Conservation (phyloP, 2,113 vertebrate species). For the Sebastes schlegelii region DNA sequence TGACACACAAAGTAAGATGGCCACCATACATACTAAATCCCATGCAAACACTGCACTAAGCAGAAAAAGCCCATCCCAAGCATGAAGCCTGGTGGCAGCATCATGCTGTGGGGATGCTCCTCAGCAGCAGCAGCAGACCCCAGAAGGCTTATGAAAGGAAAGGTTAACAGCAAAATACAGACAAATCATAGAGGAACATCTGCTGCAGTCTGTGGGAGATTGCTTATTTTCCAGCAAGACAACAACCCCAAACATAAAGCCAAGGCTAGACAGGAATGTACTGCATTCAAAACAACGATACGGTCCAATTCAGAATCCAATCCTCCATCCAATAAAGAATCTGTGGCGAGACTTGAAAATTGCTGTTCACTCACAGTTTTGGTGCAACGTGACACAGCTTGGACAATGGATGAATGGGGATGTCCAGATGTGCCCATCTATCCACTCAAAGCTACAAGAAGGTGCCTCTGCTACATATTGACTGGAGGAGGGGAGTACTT, state of each 20-base stretch:
- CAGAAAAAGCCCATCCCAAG: not conserved
- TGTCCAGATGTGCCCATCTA: not conserved
- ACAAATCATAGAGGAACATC: not conserved
- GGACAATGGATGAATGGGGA: not conserved
- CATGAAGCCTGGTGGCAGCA: not conserved
- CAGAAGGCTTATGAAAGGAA: not conserved
- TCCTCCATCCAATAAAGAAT: not conserved
- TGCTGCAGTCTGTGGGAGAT: not conserved
- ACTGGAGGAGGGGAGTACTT: not conserved
- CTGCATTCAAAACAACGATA: constrained; percentile 16
- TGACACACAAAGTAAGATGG: not conserved
- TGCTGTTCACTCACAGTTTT: not conserved
- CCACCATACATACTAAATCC: not conserved
- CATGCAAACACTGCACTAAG: not conserved
- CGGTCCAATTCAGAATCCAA: constrained; percentile 7
- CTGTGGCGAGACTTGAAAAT: not conserved
- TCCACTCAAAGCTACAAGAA: not conserved
- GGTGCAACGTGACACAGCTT: not conserved
- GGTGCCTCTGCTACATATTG: not conserved
- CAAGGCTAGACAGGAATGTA: constrained; percentile 3
- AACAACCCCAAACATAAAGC: not conserved
- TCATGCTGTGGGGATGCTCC: not conserved
- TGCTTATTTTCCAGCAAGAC: constrained; percentile 5
- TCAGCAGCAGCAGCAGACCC: not conserved
- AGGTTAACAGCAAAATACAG: constrained; percentile 4